A percentile compares a stretch with the other conserved stretches of the same genome.
Conservation (phyloP, 2,888 invertebrate genomes). For the Listrodromus nycthemerus region DNA sequence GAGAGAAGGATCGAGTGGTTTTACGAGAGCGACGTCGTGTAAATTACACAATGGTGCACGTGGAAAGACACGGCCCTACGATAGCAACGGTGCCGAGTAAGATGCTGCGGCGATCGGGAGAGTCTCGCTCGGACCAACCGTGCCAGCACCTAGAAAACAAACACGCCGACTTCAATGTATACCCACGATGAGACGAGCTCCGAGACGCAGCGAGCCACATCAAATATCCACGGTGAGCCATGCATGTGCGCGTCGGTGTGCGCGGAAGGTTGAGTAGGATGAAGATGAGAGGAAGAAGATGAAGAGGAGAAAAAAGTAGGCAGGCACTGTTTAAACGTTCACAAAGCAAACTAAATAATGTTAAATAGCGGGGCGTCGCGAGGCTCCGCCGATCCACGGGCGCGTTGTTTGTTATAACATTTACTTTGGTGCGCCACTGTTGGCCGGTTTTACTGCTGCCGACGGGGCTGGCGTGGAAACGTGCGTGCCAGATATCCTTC, state of each 20-base stretch:
- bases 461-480: constrained; percentile 75
- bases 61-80: constrained; percentile 2
- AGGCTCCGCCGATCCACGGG: constrained; percentile 69
- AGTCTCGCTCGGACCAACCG: constrained; percentile 42
- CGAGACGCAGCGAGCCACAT: constrained; percentile 71
- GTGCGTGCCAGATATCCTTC: constrained; percentile 82
- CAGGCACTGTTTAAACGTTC: constrained; percentile 82
- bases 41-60: constrained; percentile 6
- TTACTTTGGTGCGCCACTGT: constrained; percentile 82
- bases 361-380: constrained; percentile 82
- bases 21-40: neutral
- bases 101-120: constrained; percentile 50
- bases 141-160: constrained; percentile 79
- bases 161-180: constrained; percentile 75
- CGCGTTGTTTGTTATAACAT: constrained; percentile 82
- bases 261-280: constrained; percentile 18
- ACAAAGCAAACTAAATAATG: constrained; percentile 84
- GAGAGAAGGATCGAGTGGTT: neutral
- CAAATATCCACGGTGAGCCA: constrained; percentile 74
- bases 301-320: constrained; percentile 74
- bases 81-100: constrained; percentile 22
- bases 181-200: constrained; percentile 71
- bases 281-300: constrained; percentile 25
- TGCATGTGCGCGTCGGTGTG: constrained; percentile 20
- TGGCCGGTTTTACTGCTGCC: constrained; percentile 76